Percentiles rank a stretch among this genome's conserved stretches.
Conservation (phyloP, 2,113 vertebrate species). For the Bubo scandiacus region DNA sequence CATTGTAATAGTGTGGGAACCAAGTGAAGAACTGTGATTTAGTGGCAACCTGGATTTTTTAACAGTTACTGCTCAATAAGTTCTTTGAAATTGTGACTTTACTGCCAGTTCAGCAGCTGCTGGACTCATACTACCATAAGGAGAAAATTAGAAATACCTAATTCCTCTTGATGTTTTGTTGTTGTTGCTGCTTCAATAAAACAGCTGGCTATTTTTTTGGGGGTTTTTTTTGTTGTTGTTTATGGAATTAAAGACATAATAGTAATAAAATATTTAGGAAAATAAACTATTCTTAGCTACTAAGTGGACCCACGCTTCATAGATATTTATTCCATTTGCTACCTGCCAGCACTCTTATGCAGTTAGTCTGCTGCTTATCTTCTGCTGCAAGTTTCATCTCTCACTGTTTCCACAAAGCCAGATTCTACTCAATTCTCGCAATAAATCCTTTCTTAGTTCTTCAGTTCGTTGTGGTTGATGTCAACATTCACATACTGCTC, state of each 20-base stretch:
- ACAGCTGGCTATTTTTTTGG: background rate
- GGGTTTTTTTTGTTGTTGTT: too few species aligned
- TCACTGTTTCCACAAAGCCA: background rate
- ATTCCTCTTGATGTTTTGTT: constrained; percentile 15
- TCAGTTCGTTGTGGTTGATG: background rate
- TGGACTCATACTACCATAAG: constrained; percentile 1
- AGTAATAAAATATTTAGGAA: background rate
- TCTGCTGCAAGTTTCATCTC: background rate
- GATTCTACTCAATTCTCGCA: background rate
- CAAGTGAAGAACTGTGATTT: constrained; percentile 38
- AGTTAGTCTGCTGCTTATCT: background rate
- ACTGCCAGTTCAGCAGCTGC: constrained; percentile 53
- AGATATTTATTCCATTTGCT: background rate
- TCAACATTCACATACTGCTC: background rate
- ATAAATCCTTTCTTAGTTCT: background rate
- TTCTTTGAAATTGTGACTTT: constrained; percentile 59
- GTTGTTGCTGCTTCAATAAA: background rate
- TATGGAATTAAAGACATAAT: background rate
- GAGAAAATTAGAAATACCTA: constrained; percentile 45
- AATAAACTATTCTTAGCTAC: background rate
- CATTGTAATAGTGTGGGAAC: constrained; percentile 53
- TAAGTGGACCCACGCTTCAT: background rate
- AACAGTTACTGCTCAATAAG: constrained; percentile 43
- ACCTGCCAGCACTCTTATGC: background rate
- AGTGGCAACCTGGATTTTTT: constrained; percentile 46